Base-by-base conservation (phyloP, 2,888 invertebrate species). In the Nasonovia ribisnigri region DNA sequence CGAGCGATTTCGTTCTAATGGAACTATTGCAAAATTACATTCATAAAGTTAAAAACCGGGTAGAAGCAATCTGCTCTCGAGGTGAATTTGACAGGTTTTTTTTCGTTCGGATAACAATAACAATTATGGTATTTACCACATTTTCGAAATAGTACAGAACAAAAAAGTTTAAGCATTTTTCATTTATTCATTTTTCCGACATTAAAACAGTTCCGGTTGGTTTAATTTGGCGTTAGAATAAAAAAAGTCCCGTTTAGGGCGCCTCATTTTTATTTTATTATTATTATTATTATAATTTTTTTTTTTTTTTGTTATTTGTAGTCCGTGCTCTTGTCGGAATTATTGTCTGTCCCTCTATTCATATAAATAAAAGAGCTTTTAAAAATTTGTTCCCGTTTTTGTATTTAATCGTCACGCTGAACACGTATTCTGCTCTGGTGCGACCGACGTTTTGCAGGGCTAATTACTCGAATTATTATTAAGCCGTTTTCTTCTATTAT, bases 141-240 rank as follows among this genome's bases (percentile, higher is more conserved):
- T 84, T 84, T 92, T 57, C 8, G 20, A 54, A 92, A 87, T 54
- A 84, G 8, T 54, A 29, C 43, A 84, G 89, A 90, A 86, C 57
- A 46, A 57, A 84, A 92, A 92, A 89, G 84, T 89, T 92, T 42
- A 86, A 93, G 57, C 51, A 90, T 93, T 89, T 89, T 93, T 93
- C 93, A 93, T 93, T 93, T 93, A 90, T 93, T 93, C 93, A 90
- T 93, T 90, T 93, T 77, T 51, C 11, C 77, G 57, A 93, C 93
- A 90, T 90, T 92, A 86, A 93, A 93, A 93, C 93, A 93, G 93
- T 93, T 93, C 93, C 93, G 89, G 93, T 93, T 86, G 60, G 93
- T 90, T 93, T 93, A 93, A 93, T 93, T 90, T 60, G 84, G 90
- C 90, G 88, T 86, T 88, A 77, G 77, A 77, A 77, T 54, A 90